Evolutionary conservation across 2,113 vertebrate genomes (phyloP).

Genomic region (Pampusana beccarii): DNA sequence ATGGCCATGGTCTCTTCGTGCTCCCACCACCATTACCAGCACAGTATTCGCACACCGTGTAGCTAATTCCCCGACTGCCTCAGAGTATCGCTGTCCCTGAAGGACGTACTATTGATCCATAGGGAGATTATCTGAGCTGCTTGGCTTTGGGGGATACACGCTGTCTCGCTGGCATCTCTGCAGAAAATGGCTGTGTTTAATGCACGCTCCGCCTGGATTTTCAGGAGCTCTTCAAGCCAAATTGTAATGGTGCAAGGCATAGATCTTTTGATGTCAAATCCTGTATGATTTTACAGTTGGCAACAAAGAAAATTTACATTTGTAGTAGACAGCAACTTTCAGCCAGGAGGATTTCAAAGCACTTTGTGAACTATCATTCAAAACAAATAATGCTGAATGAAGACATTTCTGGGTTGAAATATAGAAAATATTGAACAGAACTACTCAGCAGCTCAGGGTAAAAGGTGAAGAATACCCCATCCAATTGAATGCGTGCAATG

Average conservation of each 20-base stretch:
- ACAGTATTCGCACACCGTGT: background rate
- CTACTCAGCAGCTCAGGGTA: slow-evolving; percentile 33
- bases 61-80: background rate
- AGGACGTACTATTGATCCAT: slow-evolving; percentile 24
- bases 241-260: background rate
- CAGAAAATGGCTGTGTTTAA: slow-evolving; percentile 16
- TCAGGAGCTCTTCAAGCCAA: background rate
- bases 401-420: slow-evolving; percentile 48
- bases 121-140: background rate
- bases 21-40: background rate
- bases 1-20: background rate
- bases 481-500: background rate
- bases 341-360: slow-evolving; percentile 44
- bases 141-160: background rate
- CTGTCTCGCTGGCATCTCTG: background rate
- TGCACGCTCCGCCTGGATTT: background rate
- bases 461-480: slow-evolving; percentile 34
- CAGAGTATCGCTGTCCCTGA: background rate
- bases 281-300: slow-evolving; percentile 23
- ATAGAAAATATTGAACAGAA: slow-evolving; percentile 39
- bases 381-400: slow-evolving; percentile 40
- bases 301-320: slow-evolving; percentile 52
- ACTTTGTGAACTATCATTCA: slow-evolving; percentile 31
- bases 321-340: slow-evolving; percentile 31
- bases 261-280: slow-evolving; percentile 36